Conservation (phyloP, 1,140 invertebrate genomes). For the Diachasmimorpha longicaudata region DNA sequence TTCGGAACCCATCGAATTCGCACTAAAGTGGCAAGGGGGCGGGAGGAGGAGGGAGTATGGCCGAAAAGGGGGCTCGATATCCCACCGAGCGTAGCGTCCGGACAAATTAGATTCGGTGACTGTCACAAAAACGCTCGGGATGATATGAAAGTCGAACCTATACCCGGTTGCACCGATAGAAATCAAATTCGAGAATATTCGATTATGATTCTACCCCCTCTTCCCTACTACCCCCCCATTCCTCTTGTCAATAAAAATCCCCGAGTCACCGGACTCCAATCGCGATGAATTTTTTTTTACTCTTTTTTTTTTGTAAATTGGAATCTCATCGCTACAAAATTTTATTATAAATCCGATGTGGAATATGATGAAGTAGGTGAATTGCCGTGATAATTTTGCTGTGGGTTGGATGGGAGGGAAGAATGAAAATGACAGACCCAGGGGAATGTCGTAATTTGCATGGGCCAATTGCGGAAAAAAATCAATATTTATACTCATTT, state of each 20-base stretch:
- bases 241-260: slow-evolving; percentile 26
- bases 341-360: slow-evolving; percentile 28
- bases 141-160: slow-evolving; percentile 60
- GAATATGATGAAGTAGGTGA: slow-evolving; percentile 19
- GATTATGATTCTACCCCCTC: slow-evolving; percentile 51
- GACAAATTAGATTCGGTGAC: slow-evolving; percentile 62
- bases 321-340: slow-evolving; percentile 29
- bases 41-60: background rate
- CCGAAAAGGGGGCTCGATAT: slow-evolving; percentile 19
- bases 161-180: slow-evolving; percentile 56
- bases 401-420: background rate
- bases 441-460: background rate
- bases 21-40: background rate
- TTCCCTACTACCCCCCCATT: slow-evolving; percentile 3
- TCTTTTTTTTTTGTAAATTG: slow-evolving; percentile 12
- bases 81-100: slow-evolving; percentile 44
- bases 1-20: slow-evolving; percentile 21
- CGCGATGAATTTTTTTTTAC: slow-evolving; percentile 25
- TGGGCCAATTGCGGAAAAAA: background rate
- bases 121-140: slow-evolving; percentile 58
- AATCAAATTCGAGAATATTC: slow-evolving; percentile 64
- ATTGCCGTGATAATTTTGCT: slow-evolving; percentile 24
- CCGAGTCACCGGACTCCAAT: slow-evolving; percentile 17
- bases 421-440: background rate
- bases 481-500: background rate